phyloP scores from a whole-genome alignment of 1,140 invertebrate species.

The Maconellicoccus hirsutus region DNA sequence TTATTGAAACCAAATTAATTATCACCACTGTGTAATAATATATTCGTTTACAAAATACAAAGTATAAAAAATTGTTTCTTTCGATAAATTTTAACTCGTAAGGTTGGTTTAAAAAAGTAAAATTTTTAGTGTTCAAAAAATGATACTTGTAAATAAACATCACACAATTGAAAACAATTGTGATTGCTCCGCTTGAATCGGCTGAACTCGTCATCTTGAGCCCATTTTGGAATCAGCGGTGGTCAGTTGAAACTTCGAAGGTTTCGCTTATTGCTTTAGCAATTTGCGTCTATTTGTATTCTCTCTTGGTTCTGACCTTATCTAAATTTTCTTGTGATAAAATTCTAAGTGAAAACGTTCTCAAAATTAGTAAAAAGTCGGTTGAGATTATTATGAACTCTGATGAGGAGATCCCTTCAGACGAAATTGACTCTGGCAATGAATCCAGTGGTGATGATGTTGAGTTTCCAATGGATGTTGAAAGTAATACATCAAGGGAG shows the following conservation, averaged over 20 bases:
- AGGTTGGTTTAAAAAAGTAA: too few species aligned
- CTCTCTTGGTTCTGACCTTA: conserved; percentile 19
- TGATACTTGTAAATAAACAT: not conserved
- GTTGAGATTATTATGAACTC: conserved; percentile 57
- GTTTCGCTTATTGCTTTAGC: conserved; percentile 17
- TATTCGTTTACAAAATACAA: too few species aligned
- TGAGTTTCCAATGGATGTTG: conserved; percentile 82
- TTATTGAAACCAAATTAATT: too few species aligned
- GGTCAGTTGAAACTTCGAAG: conserved; percentile 16
- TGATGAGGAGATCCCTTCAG: conserved; percentile 64
- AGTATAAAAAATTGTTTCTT: too few species aligned
- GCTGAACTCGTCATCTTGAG: not conserved
- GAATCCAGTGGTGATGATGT: conserved; percentile 82
- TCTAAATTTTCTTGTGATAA: conserved; percentile 20
- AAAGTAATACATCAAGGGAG: conserved; percentile 61
- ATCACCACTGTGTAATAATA: too few species aligned
- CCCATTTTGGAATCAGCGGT: conserved; percentile 5
- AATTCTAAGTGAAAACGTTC: conserved; percentile 1
- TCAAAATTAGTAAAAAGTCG: conserved; percentile 1
- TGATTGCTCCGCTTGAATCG: not conserved
- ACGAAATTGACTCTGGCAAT: conserved; percentile 80
- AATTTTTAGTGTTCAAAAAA: not conserved
- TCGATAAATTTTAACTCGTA: too few species aligned
- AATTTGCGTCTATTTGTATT: conserved; percentile 22
- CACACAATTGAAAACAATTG: not conserved